phyloP scores from a whole-genome alignment of 2,797 vertebrate species.

The Myoxocephalus aenaeus region DNA sequence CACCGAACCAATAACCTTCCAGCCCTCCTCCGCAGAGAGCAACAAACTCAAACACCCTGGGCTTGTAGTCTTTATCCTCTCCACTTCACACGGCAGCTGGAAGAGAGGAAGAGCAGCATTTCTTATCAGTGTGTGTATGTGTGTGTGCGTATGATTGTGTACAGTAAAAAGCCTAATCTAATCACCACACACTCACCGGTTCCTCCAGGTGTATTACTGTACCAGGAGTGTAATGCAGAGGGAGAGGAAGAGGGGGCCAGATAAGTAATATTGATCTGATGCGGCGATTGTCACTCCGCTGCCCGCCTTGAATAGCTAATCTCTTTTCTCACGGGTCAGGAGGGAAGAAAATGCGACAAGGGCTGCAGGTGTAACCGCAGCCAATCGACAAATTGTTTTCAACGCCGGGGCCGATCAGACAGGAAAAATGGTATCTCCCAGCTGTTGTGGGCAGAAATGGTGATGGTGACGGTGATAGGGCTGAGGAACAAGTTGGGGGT shows the following conservation, averaged over 20 bases:
- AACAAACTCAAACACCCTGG: conserved; percentile 53
- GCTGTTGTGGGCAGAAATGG: conserved; percentile 36
- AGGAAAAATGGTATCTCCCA: conserved; percentile 59
- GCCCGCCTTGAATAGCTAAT: conserved; percentile 78
- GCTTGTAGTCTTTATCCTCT: conserved; percentile 71
- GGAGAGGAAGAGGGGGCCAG: conserved; percentile 42
- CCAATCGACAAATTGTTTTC: conserved; percentile 71
- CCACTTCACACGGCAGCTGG: conserved; percentile 67
- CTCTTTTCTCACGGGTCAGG: conserved; percentile 74
- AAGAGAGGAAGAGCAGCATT: conserved; percentile 65
- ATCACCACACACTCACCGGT: conserved; percentile 73
- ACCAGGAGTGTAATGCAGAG: conserved; percentile 71
- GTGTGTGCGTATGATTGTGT: conserved; percentile 51
- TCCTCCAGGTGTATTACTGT: conserved; percentile 80
- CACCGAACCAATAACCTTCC: conserved; percentile 49
- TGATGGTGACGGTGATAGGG: conserved; percentile 12
- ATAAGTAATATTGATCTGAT: conserved; percentile 83
- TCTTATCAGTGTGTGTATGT: conserved; percentile 69
- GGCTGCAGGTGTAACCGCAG: conserved; percentile 58
- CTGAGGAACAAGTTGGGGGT: conserved; percentile 31
- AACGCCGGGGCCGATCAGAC: conserved; percentile 41
- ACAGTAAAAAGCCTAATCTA: conserved; percentile 78
- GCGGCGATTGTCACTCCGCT: conserved; percentile 69
- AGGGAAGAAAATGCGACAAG: conserved; percentile 63
- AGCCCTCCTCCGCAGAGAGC: conserved; percentile 47